These are phyloP conservation scores for Probosciger aterrimus DNA, from an alignment of 2,113 vertebrate species.

Conservation along the genomic window DNA sequence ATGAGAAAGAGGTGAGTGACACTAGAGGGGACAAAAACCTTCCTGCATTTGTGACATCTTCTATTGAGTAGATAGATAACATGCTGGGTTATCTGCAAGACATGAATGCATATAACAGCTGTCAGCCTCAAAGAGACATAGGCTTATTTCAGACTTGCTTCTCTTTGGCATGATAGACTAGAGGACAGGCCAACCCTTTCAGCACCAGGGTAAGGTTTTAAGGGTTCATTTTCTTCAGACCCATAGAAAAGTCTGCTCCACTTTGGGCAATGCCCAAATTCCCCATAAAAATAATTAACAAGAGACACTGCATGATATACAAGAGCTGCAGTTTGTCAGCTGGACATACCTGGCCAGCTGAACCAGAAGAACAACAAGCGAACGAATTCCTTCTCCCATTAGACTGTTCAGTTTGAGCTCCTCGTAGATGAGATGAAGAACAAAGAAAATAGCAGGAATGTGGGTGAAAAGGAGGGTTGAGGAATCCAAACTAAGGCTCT, in stretches of 20 bases:
- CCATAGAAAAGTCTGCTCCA: not conserved
- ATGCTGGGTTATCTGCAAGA: not conserved
- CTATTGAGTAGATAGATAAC: not conserved
- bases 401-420: constrained; percentile 92
- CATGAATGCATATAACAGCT: not conserved
- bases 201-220: not conserved
- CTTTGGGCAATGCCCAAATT: not conserved
- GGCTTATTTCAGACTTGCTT: not conserved
- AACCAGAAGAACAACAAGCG: constrained; percentile 87
- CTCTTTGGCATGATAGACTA: not conserved
- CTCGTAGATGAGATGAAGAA: constrained; percentile 93
- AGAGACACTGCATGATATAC: fast-evolving
- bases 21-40: not conserved
- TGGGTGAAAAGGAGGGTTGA: constrained; percentile 89
- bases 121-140: not conserved
- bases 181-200: not conserved
- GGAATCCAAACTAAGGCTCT: constrained; percentile 82
- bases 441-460: constrained; percentile 91
- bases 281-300: not conserved
- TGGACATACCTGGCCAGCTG: constrained; percentile 88
- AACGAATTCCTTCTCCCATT: constrained; percentile 85
- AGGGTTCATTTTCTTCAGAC: not conserved
- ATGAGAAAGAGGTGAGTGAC: not conserved
- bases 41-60: not conserved
- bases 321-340: not conserved